These are phyloP conservation scores for Chaitophorus viminalis DNA, from an alignment of 2,888 invertebrate genomes.

Conservation along the genomic window DNA sequence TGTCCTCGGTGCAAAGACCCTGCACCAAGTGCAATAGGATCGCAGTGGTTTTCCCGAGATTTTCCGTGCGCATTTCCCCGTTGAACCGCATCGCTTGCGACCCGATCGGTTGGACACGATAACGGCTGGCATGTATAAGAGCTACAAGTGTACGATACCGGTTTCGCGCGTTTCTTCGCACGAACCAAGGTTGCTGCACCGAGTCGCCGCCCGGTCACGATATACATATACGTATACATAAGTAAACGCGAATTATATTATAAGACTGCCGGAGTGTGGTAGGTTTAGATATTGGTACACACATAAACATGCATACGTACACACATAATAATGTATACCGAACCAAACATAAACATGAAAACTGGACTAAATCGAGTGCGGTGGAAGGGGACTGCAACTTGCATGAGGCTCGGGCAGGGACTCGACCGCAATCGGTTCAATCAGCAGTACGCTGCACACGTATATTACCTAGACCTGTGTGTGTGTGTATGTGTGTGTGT, in stretches of 20 bases:
- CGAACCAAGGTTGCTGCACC: slow-evolving; percentile 47
- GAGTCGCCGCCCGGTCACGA: not conserved
- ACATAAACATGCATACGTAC: not conserved
- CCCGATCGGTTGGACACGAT: slow-evolving; percentile 30
- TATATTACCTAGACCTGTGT: not conserved
- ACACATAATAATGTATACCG: not conserved
- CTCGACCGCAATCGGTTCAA: not conserved
- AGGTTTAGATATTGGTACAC: not conserved
- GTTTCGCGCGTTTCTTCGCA: slow-evolving; percentile 35
- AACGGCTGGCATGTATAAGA: not conserved
- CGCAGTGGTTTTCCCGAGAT: not conserved
- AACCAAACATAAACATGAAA: slow-evolving; percentile 24
- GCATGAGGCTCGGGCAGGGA: not conserved
- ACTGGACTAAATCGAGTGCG: not conserved
- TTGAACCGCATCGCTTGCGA: too few relatives aligned
- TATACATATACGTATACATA: not conserved
- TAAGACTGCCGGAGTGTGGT: not conserved
- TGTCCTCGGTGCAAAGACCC: too few relatives aligned
- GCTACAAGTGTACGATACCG: slow-evolving; percentile 19
- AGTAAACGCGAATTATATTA: not conserved
- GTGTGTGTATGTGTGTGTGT: not conserved
- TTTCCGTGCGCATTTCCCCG: not conserved
- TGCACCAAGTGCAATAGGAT: not conserved
- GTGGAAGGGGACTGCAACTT: not conserved
- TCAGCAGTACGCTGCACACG: not conserved